phyloP scores from a whole-genome alignment of 2,113 vertebrate species.

The Pelusios castaneus region DNA sequence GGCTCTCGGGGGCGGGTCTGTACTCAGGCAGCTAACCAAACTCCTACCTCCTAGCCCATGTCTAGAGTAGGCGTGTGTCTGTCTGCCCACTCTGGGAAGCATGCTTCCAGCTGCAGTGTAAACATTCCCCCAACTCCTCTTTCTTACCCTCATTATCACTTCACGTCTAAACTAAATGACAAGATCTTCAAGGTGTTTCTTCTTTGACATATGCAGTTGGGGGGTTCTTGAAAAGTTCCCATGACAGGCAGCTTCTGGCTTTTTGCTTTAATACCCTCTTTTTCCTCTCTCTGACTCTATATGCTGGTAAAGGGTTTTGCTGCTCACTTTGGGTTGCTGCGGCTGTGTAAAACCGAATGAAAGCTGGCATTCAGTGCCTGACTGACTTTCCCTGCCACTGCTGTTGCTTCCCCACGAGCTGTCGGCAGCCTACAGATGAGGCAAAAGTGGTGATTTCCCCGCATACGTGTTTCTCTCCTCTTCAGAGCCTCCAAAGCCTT shows the following conservation, averaged over 20 bases:
- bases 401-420: neutral
- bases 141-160: neutral
- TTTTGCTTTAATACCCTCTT: neutral
- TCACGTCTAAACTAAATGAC: rapidly evolving
- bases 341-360: neutral
- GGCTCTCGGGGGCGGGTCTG: neutral
- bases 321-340: neutral
- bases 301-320: neutral
- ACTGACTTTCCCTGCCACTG: neutral
- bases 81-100: neutral
- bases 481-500: neutral
- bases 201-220: neutral
- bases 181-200: neutral
- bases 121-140: neutral
- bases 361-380: neutral
- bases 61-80: neutral
- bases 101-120: neutral
- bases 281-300: neutral
- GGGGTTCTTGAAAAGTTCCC: neutral
- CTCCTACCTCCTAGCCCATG: neutral
- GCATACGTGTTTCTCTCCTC: rapidly evolving
- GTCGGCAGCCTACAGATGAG: neutral
- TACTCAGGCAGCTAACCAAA: neutral
- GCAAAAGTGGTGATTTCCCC: neutral
- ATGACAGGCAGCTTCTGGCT: neutral